Evolutionary conservation across 2,113 vertebrate genomes (phyloP), one percentile per base, ranked within the genome.

Genomic region (Melanerpes formicivorus): DNA sequence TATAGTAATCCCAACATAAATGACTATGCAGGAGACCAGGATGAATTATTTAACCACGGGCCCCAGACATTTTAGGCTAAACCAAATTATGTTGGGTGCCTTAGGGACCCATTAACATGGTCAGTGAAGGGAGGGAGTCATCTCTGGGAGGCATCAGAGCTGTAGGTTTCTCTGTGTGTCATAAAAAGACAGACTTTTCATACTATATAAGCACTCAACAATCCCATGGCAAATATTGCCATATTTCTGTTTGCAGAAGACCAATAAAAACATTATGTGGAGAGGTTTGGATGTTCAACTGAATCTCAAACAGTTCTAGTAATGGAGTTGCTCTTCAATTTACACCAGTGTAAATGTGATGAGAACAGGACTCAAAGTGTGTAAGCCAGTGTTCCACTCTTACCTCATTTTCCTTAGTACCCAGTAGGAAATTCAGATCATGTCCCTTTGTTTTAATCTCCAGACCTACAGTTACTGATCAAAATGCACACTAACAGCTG

Each of bases 391-490:
- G 55, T 27, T 83, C 62, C 40, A 55, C 56, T 74, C 62, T 77
- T 16, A 76, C 62, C 64, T 48, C 37, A 11, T 74, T 66, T 71
- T 90, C 58, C 73, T 87, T 34, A 30, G 32, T 42, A 62, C 29
- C 58, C 70, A 46, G 29, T 14, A 84, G 55, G 54, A 69, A 90
- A 79, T 63, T 62, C 17, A 59, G 37, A 85, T 87, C 4, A 0
- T 63, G 90, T 93, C 67, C 16, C 50, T 81, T 62, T 56, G 25
- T 37, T 74, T 60, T 29, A 30, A 64, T 71, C 54, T 62, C 88
- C 84, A 66, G 48, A 75, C 70, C 58, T 89, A 67, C 83, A 65
- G 77, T 80, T 80, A 44, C 69, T 73, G 88, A 90, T 65, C 3
- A 26, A 90, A 93, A 70, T 30, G 46, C 27, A 13, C 34, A 11